These are phyloP conservation scores for Dendrolimus kikuchii DNA, from an alignment of 1,140 invertebrate genomes.

Conservation along the genomic window DNA sequence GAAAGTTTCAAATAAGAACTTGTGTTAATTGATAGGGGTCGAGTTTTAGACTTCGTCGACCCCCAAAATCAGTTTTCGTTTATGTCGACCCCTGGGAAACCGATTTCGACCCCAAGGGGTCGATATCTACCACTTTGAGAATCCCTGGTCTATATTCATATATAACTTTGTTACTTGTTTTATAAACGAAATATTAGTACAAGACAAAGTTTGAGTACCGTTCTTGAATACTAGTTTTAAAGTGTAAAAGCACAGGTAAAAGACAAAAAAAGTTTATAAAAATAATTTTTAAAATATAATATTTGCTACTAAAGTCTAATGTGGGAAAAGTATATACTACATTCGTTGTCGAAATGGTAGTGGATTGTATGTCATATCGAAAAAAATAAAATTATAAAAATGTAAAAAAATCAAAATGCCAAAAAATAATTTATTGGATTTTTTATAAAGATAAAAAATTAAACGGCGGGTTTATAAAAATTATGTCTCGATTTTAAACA, in stretches of 20 bases:
- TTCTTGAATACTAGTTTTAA: constrained; percentile 4
- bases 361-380: constrained; percentile 32
- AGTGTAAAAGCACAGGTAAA: constrained; percentile 35
- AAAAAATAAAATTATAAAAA: constrained; percentile 50
- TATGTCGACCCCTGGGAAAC: no score
- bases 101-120: no score
- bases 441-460: constrained; percentile 27
- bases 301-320: constrained; percentile 19
- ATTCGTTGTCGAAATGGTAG: constrained; percentile 4
- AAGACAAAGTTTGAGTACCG: background rate
- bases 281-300: constrained; percentile 19
- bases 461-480: background rate
- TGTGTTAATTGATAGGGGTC: no score
- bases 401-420: constrained; percentile 50
- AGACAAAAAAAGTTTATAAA: constrained; percentile 35
- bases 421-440: constrained; percentile 33
- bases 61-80: no score
- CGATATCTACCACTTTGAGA: no score
- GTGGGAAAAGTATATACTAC: background rate
- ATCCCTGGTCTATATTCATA: no score
- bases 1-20: no score
- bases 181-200: no score
- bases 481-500: no score
- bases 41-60: no score
- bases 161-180: no score